A percentile compares a stretch with the other conserved stretches of the same genome.
Conservation (phyloP, 2,113 vertebrate genomes). For the Chascanopsetta lugubris region DNA sequence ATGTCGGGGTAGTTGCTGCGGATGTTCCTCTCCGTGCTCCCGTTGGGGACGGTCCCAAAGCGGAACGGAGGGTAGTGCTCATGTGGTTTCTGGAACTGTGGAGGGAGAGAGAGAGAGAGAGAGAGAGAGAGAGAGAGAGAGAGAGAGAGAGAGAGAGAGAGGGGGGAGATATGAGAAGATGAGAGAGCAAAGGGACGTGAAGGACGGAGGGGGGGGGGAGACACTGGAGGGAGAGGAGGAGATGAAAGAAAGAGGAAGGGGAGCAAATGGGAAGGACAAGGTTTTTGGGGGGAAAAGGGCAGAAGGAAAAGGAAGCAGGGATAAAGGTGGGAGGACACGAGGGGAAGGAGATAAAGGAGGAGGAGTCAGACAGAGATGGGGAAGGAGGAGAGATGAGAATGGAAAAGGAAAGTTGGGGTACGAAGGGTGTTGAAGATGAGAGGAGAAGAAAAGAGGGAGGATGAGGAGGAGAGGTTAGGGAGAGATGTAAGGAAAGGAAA, state of each 20-base stretch:
- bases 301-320: not conserved
- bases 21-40: constrained; percentile 98
- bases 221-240: constrained; percentile 24
- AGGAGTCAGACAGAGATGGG: not conserved
- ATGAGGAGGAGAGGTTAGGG: too few species aligned
- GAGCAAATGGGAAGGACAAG: constrained; percentile 7
- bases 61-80: constrained; percentile 98
- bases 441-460: not conserved
- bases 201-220: not conserved
- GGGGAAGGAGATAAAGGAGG: not conserved
- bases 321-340: not conserved
- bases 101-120: constrained; percentile 24
- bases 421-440: not conserved
- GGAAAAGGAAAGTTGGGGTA: not conserved
- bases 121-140: not conserved
- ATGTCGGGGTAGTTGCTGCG: constrained; percentile 98
- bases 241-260: constrained; percentile 30
- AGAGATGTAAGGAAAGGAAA: not conserved
- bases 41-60: constrained; percentile 96
- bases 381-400: too few species aligned
- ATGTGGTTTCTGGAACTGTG: constrained; percentile 95
- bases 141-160: not conserved
- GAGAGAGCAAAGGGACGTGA: constrained; percentile 2
- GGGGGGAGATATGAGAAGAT: constrained; percentile 24
- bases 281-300: not conserved